Evolutionary conservation across 2,113 vertebrate species (phyloP).

Genomic region (Pseudopodoces humilis): DNA sequence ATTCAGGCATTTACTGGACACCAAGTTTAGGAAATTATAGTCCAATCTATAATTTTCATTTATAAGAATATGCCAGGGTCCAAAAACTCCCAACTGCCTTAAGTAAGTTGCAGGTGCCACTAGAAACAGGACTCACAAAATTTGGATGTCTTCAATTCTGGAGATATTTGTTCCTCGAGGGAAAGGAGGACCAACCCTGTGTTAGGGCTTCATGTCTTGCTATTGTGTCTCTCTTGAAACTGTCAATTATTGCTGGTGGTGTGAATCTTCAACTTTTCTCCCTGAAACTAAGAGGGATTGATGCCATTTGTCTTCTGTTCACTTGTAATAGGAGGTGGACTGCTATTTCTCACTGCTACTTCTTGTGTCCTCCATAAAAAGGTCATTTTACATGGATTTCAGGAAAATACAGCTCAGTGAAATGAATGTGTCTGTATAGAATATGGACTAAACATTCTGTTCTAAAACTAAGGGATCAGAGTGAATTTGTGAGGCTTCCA

Average conservation of each 20-base stretch:
- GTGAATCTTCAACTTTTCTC: neutral
- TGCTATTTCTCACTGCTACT: neutral
- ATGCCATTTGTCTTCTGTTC: neutral
- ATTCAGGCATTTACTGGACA: neutral
- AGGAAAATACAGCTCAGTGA: neutral
- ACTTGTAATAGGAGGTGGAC: neutral
- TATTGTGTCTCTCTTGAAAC: neutral
- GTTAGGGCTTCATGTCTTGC: neutral
- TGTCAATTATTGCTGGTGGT: neutral
- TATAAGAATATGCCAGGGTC: neutral
- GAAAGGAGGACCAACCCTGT: neutral
- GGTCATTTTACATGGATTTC: neutral
- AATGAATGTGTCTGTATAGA: neutral
- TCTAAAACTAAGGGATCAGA: neutral
- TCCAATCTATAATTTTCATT: neutral
- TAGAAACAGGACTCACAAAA: neutral
- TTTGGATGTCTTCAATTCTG: neutral
- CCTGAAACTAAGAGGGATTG: neutral
- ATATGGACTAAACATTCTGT: neutral
- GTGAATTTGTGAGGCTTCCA: neutral
- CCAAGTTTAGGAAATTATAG: neutral
- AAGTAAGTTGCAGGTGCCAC: neutral
- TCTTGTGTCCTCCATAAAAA: neutral
- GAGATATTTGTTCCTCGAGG: accelerated
- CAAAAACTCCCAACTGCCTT: neutral